Conservation (phyloP, 1,140 invertebrate species). For the Laupala kohalensis region DNA sequence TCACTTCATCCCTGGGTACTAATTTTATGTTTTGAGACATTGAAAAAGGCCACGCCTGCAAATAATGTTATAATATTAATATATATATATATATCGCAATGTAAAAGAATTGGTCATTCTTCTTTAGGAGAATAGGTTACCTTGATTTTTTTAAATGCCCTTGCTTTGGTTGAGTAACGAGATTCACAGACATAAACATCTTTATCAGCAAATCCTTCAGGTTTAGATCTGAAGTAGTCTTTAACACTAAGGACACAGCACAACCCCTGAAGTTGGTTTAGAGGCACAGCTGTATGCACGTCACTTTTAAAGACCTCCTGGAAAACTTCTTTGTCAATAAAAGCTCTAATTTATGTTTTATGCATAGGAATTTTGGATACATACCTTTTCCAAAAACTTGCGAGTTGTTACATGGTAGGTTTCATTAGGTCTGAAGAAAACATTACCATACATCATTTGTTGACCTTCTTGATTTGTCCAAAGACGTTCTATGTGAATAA, state of each 20-base stretch:
- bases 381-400: constrained; percentile 76
- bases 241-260: constrained; percentile 91
- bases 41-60: constrained; percentile 54
- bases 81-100: too few species aligned
- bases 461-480: constrained; percentile 73
- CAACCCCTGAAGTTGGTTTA: constrained; percentile 78
- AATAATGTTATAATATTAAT: too few species aligned
- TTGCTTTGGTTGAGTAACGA: constrained; percentile 70
- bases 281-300: constrained; percentile 62
- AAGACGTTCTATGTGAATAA: constrained; percentile 76
- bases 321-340: constrained; percentile 20
- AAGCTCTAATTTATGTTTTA: not conserved
- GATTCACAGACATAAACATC: constrained; percentile 97
- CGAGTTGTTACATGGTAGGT: constrained; percentile 90
- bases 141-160: constrained; percentile 92
- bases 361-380: not conserved
- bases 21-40: constrained; percentile 43
- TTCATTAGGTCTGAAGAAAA: constrained; percentile 71
- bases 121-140: constrained; percentile 33
- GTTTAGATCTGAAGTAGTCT: constrained; percentile 84
- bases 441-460: constrained; percentile 81
- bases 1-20: constrained; percentile 50
- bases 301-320: constrained; percentile 94
- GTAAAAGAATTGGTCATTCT: too few species aligned
- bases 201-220: constrained; percentile 78